Evolutionary conservation across 2,888 invertebrate species (phyloP).

Genomic region (Griposia aprilina): DNA sequence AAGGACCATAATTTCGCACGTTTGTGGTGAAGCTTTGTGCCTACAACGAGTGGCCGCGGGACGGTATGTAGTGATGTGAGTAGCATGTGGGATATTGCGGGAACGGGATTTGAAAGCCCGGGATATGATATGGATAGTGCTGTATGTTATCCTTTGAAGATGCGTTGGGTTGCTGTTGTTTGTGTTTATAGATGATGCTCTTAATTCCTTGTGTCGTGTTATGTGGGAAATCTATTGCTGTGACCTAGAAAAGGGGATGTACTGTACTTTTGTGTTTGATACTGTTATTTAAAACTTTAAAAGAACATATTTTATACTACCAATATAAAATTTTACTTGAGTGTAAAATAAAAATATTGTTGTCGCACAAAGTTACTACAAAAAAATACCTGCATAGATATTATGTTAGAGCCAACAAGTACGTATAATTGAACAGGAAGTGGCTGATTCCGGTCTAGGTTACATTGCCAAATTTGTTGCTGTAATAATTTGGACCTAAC

Average conservation of each 20-base stretch:
- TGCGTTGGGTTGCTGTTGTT: constrained; percentile 24
- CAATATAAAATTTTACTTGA: constrained; percentile 11
- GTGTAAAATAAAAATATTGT: constrained; percentile 31
- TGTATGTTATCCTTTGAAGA: constrained; percentile 42
- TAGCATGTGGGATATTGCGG: constrained; percentile 29
- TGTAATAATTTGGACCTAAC: not conserved
- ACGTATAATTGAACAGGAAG: not conserved
- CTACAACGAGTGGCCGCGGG: constrained; percentile 44
- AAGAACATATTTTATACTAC: constrained; percentile 20
- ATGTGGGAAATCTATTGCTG: not conserved
- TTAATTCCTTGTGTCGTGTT: constrained; percentile 15
- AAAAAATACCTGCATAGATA: not conserved
- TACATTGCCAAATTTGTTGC: not conserved
- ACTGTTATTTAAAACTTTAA: constrained; percentile 7
- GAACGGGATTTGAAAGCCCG: constrained; percentile 45
- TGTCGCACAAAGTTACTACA: not conserved
- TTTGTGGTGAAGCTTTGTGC: constrained; percentile 60
- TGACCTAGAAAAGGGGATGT: not conserved
- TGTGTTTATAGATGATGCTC: constrained; percentile 22
- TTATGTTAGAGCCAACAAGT: not conserved
- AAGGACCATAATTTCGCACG: constrained; percentile 64
- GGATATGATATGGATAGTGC: constrained; percentile 18
- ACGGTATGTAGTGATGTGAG: constrained; percentile 45
- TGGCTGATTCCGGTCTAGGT: not conserved
- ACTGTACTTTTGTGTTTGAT: not conserved